phyloP scores from a whole-genome alignment of 1,140 invertebrate genomes.

The Dreissena rostriformis region DNA sequence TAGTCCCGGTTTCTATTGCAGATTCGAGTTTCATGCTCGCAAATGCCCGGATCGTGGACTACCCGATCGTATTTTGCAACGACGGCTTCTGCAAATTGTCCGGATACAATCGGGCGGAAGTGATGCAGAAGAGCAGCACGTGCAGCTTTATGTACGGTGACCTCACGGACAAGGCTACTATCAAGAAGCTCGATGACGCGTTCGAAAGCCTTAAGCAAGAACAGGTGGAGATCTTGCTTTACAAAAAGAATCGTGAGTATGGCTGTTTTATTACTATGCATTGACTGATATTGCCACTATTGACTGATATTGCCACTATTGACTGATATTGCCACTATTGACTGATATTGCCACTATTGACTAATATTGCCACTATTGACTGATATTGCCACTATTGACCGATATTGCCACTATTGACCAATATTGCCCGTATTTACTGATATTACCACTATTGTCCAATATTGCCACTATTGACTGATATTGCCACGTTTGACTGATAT shows the following conservation, averaged over 20 bases:
- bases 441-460: too few relatives aligned
- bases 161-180: slow-evolving; percentile 96
- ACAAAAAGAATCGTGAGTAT: slow-evolving; percentile 69
- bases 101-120: slow-evolving; percentile 98
- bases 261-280: slow-evolving; percentile 85
- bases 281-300: too few relatives aligned
- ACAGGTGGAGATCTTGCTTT: slow-evolving; percentile 71
- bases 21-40: slow-evolving; percentile 99
- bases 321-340: too few relatives aligned
- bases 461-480: too few relatives aligned
- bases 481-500: too few relatives aligned
- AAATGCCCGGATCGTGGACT: slow-evolving; percentile 99
- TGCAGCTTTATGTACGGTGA: slow-evolving; percentile 99
- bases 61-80: slow-evolving; percentile 99
- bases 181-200: slow-evolving; percentile 94
- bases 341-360: too few relatives aligned
- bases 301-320: too few relatives aligned
- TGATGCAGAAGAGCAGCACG: slow-evolving; percentile 95
- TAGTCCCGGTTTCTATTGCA: slow-evolving; percentile 78
- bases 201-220: slow-evolving; percentile 97
- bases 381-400: too few relatives aligned
- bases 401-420: too few relatives aligned
- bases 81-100: slow-evolving; percentile 99
- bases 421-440: too few relatives aligned
- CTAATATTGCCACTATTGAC: too few relatives aligned